Conservation (phyloP, 2,888 invertebrate genomes). For the Macroteleia sp. region DNA sequence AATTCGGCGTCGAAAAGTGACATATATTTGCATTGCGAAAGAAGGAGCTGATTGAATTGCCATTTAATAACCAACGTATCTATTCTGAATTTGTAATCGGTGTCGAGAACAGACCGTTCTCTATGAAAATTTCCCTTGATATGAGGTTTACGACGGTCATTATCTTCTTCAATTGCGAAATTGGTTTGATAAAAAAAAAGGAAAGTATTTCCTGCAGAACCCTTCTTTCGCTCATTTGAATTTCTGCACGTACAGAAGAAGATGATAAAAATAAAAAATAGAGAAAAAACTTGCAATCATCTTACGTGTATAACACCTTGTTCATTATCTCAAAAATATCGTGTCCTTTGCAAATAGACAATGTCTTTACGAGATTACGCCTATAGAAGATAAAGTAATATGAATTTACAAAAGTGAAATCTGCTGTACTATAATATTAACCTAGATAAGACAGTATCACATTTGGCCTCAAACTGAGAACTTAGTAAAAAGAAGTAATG, state of each 20-base stretch:
- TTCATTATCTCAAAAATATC: constrained; percentile 39
- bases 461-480: constrained; percentile 52
- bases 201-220: constrained; percentile 24
- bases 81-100: constrained; percentile 14
- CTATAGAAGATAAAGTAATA: constrained; percentile 37
- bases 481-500: constrained; percentile 12
- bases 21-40: constrained; percentile 40
- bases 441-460: constrained; percentile 54
- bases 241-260: constrained; percentile 24
- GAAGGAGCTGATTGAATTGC: constrained; percentile 35
- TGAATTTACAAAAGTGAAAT: constrained; percentile 30
- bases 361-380: constrained; percentile 46
- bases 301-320: constrained; percentile 34
- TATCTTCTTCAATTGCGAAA: constrained; percentile 18
- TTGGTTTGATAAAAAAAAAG: constrained; percentile 3
- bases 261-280: constrained; percentile 28
- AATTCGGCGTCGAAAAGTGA: constrained; percentile 22
- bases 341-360: constrained; percentile 41
- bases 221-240: constrained; percentile 48
- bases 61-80: too few relatives aligned
- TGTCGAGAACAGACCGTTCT: constrained; percentile 17
- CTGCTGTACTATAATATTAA: constrained; percentile 44
- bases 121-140: neutral
- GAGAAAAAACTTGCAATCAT: constrained; percentile 24
- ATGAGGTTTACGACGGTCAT: constrained; percentile 2